Conservation (phyloP, 2,797 vertebrate genomes). For the Lophotriccus pileatus region DNA sequence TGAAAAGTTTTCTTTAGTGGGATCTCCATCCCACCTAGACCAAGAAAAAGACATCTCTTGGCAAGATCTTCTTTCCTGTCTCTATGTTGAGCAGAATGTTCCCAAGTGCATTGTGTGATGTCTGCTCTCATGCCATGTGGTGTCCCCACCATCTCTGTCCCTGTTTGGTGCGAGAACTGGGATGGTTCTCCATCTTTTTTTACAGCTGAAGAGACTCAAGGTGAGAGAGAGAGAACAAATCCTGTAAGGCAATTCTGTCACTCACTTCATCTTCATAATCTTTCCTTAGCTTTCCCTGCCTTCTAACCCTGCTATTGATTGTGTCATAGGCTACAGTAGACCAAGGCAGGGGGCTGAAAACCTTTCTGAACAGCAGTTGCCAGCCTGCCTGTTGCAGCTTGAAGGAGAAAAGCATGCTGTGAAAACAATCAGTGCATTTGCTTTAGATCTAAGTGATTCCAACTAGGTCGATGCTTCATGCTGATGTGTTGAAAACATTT, state of each 20-base stretch:
- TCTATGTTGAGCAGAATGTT: not conserved
- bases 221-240: slow-evolving; percentile 77
- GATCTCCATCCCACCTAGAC: not conserved
- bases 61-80: not conserved
- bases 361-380: slow-evolving; percentile 69
- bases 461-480: slow-evolving; percentile 83
- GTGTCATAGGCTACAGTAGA: slow-evolving; percentile 77
- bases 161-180: not conserved
- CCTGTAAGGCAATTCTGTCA: slow-evolving; percentile 74
- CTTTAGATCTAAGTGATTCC: slow-evolving; percentile 87
- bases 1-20: not conserved
- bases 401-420: slow-evolving; percentile 81
- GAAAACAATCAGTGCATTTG: slow-evolving; percentile 91
- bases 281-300: slow-evolving; percentile 72
- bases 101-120: not conserved
- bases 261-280: slow-evolving; percentile 84
- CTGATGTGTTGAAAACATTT: slow-evolving; percentile 85
- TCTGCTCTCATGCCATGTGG: accelerated
- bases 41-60: not conserved
- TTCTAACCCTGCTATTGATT: slow-evolving; percentile 80
- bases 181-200: slow-evolving; percentile 52
- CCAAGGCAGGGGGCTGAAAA: slow-evolving; percentile 82
- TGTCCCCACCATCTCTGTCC: not conserved
- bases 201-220: slow-evolving; percentile 68
- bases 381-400: slow-evolving; percentile 72